Conservation (phyloP, 1,140 invertebrate species). For the Heliconius hermathena region DNA sequence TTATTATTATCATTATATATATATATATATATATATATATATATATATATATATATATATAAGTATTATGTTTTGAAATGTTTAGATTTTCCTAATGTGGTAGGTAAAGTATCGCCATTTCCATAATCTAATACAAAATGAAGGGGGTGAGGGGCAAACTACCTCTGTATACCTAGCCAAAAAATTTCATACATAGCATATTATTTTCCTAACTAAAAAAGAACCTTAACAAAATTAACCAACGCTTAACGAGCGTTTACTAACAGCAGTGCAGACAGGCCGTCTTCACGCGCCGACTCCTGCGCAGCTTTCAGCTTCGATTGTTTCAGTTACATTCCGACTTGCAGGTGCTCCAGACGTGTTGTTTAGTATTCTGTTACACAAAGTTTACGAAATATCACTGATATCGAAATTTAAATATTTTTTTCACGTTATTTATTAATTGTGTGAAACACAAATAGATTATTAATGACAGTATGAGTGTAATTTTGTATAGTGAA, state of each 20-base stretch:
- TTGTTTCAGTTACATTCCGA: slow-evolving; percentile 28
- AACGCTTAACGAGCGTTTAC: slow-evolving; percentile 3
- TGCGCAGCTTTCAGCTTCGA: slow-evolving; percentile 26
- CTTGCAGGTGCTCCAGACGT: slow-evolving; percentile 7
- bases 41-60: no score
- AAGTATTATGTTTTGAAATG: no score
- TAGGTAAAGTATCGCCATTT: no score
- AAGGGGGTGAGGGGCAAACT: no score
- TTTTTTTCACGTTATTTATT: background rate
- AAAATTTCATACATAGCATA: no score
- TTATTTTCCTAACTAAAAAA: no score
- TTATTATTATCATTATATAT: no score
- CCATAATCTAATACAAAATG: no score
- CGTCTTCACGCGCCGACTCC: slow-evolving; percentile 15
- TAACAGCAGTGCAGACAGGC: background rate
- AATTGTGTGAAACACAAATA: slow-evolving; percentile 4
- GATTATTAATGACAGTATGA: background rate
- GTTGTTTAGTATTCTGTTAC: background rate
- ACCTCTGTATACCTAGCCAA: no score
- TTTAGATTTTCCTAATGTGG: no score
- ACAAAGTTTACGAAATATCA: background rate
- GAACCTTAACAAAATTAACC: no score
- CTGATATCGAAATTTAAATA: background rate
- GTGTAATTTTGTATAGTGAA: background rate
- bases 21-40: no score